Evolutionary conservation across 2,797 vertebrate genomes (phyloP), one percentile per base, ranked within the genome.

Genomic region (Spea hammondii): DNA sequence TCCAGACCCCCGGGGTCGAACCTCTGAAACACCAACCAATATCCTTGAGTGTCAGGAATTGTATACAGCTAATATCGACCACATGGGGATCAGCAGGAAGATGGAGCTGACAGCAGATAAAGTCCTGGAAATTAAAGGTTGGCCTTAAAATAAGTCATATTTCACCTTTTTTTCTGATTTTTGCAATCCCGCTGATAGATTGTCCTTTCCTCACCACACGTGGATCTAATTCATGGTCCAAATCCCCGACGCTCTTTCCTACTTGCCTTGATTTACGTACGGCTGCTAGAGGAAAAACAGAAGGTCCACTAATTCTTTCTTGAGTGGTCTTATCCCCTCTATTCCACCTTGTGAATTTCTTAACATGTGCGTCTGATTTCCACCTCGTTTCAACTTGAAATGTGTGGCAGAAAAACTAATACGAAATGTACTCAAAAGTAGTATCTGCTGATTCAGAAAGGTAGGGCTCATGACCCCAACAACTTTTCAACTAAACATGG

Each of bases 171-270:
- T 69, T 77, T 13, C 64, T 48, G 70, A 77, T 77, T 77, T 73
- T 55, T 65, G 54, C 79, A 77, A 82, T 82, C 79, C 79, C 55
- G 74, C 70, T 77, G 79, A 82, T 77, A 82, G 79, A 82, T 82
- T 73, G 79, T 73, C 75, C 79, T 82, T 82, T 82, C 79, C 79
- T 77, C 74, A 69, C 75, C 72, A 82, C 79, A 82, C 79, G 79
- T 82, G 79, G 79, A 82, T 82, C 74, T 77, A 82, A 82, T 82
- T 82, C 79, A 49, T 55, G 55, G 53, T 49, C 64, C 70, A 82
- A 77, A 82, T 82, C 79, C 79, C 74, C 50, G 75, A 74, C 49
- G 75, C 79, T 73, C 70, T 82, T 77, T 77, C 70, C 79, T 77
- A 55, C 66, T 64, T 48, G 70, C 70, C 68, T 82, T 82, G 79